Base-by-base conservation (phyloP, 2,888 invertebrate species). In the Athetis lepigone region DNA sequence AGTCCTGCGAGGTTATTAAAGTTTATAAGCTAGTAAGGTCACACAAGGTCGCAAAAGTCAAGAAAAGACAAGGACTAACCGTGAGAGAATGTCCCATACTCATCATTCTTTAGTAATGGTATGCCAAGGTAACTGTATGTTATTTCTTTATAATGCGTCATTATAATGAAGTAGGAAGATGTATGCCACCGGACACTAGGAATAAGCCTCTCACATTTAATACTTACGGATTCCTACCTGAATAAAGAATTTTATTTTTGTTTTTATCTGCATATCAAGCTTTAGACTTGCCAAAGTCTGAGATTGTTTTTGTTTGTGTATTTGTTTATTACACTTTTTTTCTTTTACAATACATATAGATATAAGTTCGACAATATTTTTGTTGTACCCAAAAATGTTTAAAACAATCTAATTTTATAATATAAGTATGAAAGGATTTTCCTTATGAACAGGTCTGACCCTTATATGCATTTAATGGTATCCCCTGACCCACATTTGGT, bases 401-500 rank as follows among this genome's bases (percentile, higher is more conserved):
- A n/a, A n/a, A n/a, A n/a, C n/a, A n/a, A n/a, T n/a, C n/a, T n/a
- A n/a, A n/a, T n/a, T n/a, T 58, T 43, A 27, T 19, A 23, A 27
- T 9, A 40, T 68, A 29, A n/a, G 11, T 16, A 21, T 18, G 4
- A 39, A 59, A 45, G 19, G 21, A 55, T 47, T 64, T 36, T 9
- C 27, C 29, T 43, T 43, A 55, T 29, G 27, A 37, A 58, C 29
- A 13, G 13, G 33, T 13, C 11, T 33, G 21, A 25, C 27, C 70
- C 39, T 51, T 46, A 40, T 46, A 40, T 70, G 66, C 36, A 39
- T 2, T 25, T 67, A 67, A 67, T 52, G 18, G 40, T 36, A 42
- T 51, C 46, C 5, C 29, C 19, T 67, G 62, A 42, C 62, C 46
- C 16, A 37, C 16, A 13, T 3, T 19, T 37, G 23, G 21, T 19